Base-by-base conservation (phyloP, 2,797 vertebrate species). In the Gouania willdenowi region DNA sequence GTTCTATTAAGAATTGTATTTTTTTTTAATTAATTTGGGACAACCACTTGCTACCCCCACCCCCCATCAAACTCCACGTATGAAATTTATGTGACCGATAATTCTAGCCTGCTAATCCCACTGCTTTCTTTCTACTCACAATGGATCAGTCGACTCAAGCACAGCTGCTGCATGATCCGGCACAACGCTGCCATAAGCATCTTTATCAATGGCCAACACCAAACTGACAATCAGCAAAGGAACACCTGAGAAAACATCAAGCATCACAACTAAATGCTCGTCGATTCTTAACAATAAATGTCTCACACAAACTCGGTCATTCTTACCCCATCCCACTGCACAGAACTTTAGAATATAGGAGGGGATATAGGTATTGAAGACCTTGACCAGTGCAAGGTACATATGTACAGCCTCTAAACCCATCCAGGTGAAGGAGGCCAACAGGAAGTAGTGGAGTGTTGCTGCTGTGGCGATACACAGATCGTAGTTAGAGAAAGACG, bases 401-500 rank as follows among this genome's bases (percentile, higher is more conserved):
- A 96, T 93, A 66, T 95, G 91, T 21, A 96, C 49, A 0, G 92
- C 91, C 59, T 94, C 91, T 45, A 98, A 73, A 19, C 88, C 91
- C 94, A 96, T 95, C 93, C 94, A 96, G 0, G 86, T 88, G 71
- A 96, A 94, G 18, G 93, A 88, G 1, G 89, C 88, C n/a, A 98
- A 65, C 35, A 97, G 69, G 62, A 92, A 95, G 65, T 92, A 98
- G 50, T 96, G 94, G 6, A 93, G 86, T 0, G 52, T 3, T 2
- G 69, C 71, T 0, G 91, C 92, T 2, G 82, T 65, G 0, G 72
- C 13, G 9, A 96, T 75, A 45, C 94, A 95, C 19, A 96, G 72
- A 4, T 65, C 60, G 0, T 55, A 55, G 54, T 39, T 81, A 46
- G 77, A 64, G 55, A 94, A 91, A 0, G 88, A 90, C 0, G 91